Base-by-base conservation (phyloP, 1,140 invertebrate genomes). In the Diorhabda carinulata region DNA sequence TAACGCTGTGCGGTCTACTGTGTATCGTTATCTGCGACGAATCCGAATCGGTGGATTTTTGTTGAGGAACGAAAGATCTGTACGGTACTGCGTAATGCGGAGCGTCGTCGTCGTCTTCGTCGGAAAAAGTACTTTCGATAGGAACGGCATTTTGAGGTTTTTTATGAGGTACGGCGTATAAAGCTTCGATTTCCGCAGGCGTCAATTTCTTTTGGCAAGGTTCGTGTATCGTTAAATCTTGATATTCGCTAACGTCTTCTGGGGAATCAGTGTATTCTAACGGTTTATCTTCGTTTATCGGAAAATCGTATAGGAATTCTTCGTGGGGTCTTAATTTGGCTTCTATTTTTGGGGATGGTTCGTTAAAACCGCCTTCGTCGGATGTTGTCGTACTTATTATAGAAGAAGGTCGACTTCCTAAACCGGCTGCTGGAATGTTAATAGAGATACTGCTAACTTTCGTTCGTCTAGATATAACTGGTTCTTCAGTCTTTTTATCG, bases 341-440 rank as follows among this genome's bases (percentile, higher is more conserved):
- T 79, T 87, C 87, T 67, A 88, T 83, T 77, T 88, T 87, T 0
- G 87, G 86, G 64, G 83, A 85, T 7, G 86, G 86, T 78, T 88
- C 88, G 77, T 87, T 88, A 79, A 88, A 87, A 5, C 87, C 87
- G 25, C 87, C 87, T 79, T 88, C 87, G 76, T 89, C 88, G 3
- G 82, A 84, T 43, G 84, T 86, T 60, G 86, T 87, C 3, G 86
- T 83, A 57, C 86, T 84, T 6, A 86, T 77, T 10, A 85, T 78
- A 0, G 84, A 85, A 2, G 84, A 80, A 61, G 84, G 84, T 25
- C 87, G 82, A 66, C 85, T 85, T 43, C 86, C 86, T 42, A 88
- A 73, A 57, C 86, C 87, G n/a, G 86, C 86, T 5, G 87, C 85
- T 67, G 86, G 85, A 78, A 88, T 83, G 77, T 87, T 87, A 43